Conservation (phyloP, 2,888 invertebrate genomes). For the Slavum lentiscoides region DNA sequence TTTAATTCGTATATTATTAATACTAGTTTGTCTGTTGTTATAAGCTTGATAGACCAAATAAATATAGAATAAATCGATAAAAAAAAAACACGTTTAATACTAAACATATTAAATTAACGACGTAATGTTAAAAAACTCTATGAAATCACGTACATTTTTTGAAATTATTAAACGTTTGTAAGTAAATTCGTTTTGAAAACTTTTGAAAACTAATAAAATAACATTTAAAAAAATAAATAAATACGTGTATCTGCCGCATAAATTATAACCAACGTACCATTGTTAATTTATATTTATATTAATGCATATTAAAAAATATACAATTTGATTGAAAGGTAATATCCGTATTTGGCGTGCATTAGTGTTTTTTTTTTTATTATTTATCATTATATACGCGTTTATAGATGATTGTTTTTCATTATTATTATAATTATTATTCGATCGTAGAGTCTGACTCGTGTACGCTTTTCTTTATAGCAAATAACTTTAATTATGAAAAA, state of each 20-base stretch:
- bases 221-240: neutral
- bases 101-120: no score
- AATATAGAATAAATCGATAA: no score
- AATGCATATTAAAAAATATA: slow-evolving; percentile 30
- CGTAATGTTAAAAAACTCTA: no score
- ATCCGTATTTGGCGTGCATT: slow-evolving; percentile 22
- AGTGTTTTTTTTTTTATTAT: slow-evolving; percentile 22
- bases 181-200: neutral
- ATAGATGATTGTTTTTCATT: slow-evolving; percentile 6
- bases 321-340: slow-evolving; percentile 31
- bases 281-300: neutral
- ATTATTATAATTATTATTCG: slow-evolving; percentile 33
- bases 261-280: slow-evolving; percentile 3
- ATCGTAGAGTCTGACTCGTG: slow-evolving; percentile 4
- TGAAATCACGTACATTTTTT: no score
- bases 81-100: no score
- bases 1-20: no score
- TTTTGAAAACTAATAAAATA: neutral
- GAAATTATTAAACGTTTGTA: no score
- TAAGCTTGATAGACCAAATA: no score
- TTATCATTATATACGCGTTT: slow-evolving; percentile 7
- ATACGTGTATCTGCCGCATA: neutral
- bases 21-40: no score
- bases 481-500: slow-evolving; percentile 34
- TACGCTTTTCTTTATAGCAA: slow-evolving; percentile 22